phyloP scores from a whole-genome alignment of 2,888 invertebrate species.

The Smittia sp. region DNA sequence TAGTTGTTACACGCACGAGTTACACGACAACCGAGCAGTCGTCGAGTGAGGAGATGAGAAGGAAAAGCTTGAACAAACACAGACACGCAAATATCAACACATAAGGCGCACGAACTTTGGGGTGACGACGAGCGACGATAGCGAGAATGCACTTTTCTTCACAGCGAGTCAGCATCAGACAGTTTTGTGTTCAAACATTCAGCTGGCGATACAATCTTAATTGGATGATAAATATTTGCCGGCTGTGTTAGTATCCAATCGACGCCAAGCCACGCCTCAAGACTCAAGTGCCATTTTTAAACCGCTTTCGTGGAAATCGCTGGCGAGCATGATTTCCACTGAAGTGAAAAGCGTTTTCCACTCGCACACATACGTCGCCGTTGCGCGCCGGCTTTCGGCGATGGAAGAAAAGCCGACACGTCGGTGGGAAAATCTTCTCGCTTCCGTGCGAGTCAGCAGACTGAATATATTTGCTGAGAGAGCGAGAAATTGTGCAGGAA shows the following conservation, averaged over 20 bases:
- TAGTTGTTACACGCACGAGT: constrained; percentile 31
- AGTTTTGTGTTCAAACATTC: constrained; percentile 26
- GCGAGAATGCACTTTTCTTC: constrained; percentile 3
- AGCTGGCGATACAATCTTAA: constrained; percentile 33
- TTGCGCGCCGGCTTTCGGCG: background rate
- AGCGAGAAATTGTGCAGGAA: constrained; percentile 9
- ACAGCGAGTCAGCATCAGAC: constrained; percentile 26
- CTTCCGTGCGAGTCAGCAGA: constrained; percentile 18
- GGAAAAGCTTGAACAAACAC: constrained; percentile 32
- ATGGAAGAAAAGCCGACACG: constrained; percentile 15
- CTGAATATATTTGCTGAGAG: constrained; percentile 9
- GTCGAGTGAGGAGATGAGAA: background rate
- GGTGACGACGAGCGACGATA: background rate
- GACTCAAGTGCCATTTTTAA: constrained; percentile 39
- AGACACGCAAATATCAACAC: constrained; percentile 33
- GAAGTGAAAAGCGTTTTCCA: constrained; percentile 34
- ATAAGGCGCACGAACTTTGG: background rate
- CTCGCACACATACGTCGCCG: background rate
- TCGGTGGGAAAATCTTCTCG: constrained; percentile 19
- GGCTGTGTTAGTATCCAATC: constrained; percentile 30
- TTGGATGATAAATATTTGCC: constrained; percentile 33
- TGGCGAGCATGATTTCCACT: background rate
- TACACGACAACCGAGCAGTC: constrained; percentile 29
- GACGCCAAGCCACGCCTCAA: background rate
- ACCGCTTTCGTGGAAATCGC: constrained; percentile 22